Evolutionary conservation across 2,797 vertebrate species (phyloP).

Genomic region (Scomberomorus guttatus): DNA sequence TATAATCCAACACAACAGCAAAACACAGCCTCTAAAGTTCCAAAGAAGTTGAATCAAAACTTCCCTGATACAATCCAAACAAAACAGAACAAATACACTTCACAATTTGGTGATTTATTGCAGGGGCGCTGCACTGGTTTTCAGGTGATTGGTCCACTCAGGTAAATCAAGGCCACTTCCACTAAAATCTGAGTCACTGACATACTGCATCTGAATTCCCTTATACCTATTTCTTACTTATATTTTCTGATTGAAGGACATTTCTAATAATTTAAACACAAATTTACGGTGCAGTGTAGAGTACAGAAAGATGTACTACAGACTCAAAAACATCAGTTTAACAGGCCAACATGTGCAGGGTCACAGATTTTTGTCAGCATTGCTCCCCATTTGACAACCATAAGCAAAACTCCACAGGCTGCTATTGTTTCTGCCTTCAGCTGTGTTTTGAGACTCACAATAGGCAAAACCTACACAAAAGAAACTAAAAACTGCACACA

Average conservation of each 20-base stretch:
- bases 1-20: background rate
- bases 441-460: constrained; percentile 47
- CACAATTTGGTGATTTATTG: background rate
- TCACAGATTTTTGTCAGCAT: constrained; percentile 41
- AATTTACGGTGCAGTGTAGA: background rate
- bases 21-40: background rate
- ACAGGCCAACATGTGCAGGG: constrained; percentile 16
- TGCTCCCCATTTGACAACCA: constrained; percentile 44
- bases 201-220: background rate
- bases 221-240: background rate
- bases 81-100: background rate
- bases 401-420: constrained; percentile 45
- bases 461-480: constrained; percentile 31
- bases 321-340: constrained; percentile 17
- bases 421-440: constrained; percentile 54
- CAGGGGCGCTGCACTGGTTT: background rate
- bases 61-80: background rate
- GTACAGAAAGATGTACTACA: constrained; percentile 9
- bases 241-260: background rate
- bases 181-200: constrained; percentile 2
- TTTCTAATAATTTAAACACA: constrained; percentile 19
- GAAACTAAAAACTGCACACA: constrained; percentile 35
- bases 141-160: no score
- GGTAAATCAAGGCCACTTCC: background rate
- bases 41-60: background rate